Base-by-base conservation (phyloP, 2,113 vertebrate genomes). In the Corythornis madagascariensis region DNA sequence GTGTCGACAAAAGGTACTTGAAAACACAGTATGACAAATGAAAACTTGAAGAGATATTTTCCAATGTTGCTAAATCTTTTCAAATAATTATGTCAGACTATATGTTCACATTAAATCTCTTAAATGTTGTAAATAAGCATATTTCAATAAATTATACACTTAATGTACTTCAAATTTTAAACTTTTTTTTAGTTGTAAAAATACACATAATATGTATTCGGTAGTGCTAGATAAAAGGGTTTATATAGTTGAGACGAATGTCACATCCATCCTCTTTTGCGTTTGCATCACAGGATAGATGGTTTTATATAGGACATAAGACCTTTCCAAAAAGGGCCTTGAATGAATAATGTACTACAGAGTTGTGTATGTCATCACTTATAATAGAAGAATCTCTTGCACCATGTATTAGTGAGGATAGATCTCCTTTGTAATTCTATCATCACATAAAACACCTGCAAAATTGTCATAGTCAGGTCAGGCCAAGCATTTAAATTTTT, bases 301-400 rank as follows among this genome's bases (percentile, higher is more conserved):
- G 86, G 87, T 81, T 95, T 96, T 96, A 96, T 89, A 96, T 87
- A 95, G 94, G 94, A 87, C 95, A 91, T 89, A 85, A 95, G 92
- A 95, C 91, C 92, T 96, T 95, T 96, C 86, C 89, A 89, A 10
- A 93, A 92, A 86, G 87, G 86, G 93, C 88, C 83, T 35, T 45
- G 89, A 90, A 95, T 95, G 89, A 96, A 90, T 96, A 95, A 96
- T 91, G 95, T 89, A 96, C 95, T 96, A 89, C 84, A 91, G 88
- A 69, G 57, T 75, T 65, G 76, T 71, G 85, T 85, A 83, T 94
- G 91, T 78, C 93, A 89, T 65, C 87, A 92, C 83, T 28, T 40
- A 81, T 83, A 93, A 93, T 10, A 91, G 82, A 83, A 83, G 89
- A 95, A 74, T 33, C 76, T 72, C 91, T 78, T 83, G 87, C 89